Evolutionary conservation across 2,113 vertebrate species (phyloP), one percentile per base, ranked within the genome.

Genomic region (Cochlearius cochlearius): DNA sequence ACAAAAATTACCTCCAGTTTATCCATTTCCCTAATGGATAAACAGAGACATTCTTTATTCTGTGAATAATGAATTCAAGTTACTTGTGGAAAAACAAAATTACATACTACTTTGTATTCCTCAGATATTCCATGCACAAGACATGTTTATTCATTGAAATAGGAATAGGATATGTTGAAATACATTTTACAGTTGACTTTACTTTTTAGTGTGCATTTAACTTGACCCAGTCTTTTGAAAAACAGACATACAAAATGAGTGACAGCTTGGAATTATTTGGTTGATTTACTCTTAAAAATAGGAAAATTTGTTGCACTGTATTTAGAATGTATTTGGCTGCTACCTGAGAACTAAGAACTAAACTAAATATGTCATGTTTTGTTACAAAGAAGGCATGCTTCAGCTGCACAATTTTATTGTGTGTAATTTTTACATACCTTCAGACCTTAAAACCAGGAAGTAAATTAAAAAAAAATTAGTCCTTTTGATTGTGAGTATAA

Each of bases 271-370:
- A 91, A 81, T 91, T 88, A 43, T 63, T 63, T 95, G 83, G 56
- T 80, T 89, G 87, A 71, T 69, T 91, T 94, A n/a, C 55, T 80
- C 27, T 83, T 43, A 80, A 93, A 96, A 96, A 90, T 29, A 66
- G 60, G 45, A 66, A 59, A 74, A 95, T 58, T 63, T 45, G 29
- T 89, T 95, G 84, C 41, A 58, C n/a, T 89, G 45, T 75, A 5
- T 74, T 95, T 84, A 64, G 59, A 84, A 77, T 69, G 41, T 26
- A 18, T 90, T 84, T 86, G 34, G 19, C 38, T 84, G 21, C 84
- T 89, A 87, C 22, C 52, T 56, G 83, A 58, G 50, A 92, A 41
- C 43, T 50, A 29, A 83, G 59, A 74, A 52, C 55, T 41, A 17
- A 83, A 53, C 25, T 17, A 56, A 75, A 14, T 88, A 83, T 26